Evolutionary conservation across 2,888 invertebrate species (phyloP).

Genomic region (Caenorhabditis sulstoni): DNA sequence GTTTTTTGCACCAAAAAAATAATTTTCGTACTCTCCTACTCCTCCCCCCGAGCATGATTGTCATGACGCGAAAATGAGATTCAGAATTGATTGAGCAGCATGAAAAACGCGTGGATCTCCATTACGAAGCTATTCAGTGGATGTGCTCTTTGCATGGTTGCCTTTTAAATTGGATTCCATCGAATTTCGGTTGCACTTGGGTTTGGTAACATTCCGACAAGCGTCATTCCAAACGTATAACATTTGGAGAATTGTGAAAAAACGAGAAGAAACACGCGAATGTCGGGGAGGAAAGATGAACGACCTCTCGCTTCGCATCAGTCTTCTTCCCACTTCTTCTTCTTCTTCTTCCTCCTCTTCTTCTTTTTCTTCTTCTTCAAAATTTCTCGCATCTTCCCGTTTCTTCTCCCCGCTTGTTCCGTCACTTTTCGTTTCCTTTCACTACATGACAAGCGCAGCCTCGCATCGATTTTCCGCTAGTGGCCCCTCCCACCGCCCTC

Average conservation of each 20-base stretch:
- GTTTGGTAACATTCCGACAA: slow-evolving; percentile 24
- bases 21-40: no score
- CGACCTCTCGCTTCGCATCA: slow-evolving; percentile 50
- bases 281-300: slow-evolving; percentile 45
- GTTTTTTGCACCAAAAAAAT: no score
- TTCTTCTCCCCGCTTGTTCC: slow-evolving; percentile 41
- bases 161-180: neutral
- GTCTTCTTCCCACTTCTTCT: slow-evolving; percentile 43
- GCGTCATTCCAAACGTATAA: slow-evolving; percentile 23
- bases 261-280: slow-evolving; percentile 15
- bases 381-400: slow-evolving; percentile 22
- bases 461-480: slow-evolving; percentile 60
- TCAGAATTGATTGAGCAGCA: neutral
- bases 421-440: slow-evolving; percentile 55
- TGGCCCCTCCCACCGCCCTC: slow-evolving; percentile 42
- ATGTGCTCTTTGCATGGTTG: neutral
- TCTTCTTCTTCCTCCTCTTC: slow-evolving; percentile 39
- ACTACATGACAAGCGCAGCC: slow-evolving; percentile 47
- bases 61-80: no score
- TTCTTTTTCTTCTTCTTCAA: slow-evolving; percentile 48
- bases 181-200: slow-evolving; percentile 12
- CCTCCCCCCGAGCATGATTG: no score
- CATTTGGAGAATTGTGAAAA: slow-evolving; percentile 10
- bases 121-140: slow-evolving; percentile 41
- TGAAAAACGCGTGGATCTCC: slow-evolving; percentile 9